Evolutionary conservation across 2,797 vertebrate species (phyloP).

Genomic region (Sylvia borin): DNA sequence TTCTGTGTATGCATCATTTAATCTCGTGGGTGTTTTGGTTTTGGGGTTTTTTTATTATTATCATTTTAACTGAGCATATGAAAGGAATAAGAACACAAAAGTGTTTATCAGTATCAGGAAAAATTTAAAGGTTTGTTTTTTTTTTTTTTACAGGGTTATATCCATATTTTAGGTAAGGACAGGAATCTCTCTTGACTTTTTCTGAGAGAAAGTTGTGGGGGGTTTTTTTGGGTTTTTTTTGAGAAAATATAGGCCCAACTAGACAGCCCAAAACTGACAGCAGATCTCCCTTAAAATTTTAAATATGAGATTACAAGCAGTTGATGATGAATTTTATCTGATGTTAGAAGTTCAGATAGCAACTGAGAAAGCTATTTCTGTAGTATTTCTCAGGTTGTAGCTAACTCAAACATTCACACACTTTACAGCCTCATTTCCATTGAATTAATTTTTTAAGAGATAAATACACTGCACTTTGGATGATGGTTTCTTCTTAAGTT

Average conservation of each 20-base stretch:
- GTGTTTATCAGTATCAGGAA: not conserved
- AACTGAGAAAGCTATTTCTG: not conserved
- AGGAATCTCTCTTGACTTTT: not conserved
- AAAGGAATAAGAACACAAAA: not conserved
- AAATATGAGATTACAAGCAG: not conserved
- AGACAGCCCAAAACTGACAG: not conserved
- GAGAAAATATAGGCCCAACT: not conserved
- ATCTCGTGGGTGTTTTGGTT: not conserved
- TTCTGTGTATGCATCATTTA: constrained; percentile 28
- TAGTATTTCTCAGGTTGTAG: not conserved
- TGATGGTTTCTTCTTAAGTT: not conserved
- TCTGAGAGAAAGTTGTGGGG: not conserved
- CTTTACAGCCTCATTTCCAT: not conserved
- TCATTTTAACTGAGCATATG: constrained; percentile 3
- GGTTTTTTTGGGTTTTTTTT: not conserved
- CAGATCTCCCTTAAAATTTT: not conserved
- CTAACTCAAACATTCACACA: not conserved
- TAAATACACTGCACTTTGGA: not conserved
- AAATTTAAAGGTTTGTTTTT: not conserved
- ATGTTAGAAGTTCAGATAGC: not conserved
- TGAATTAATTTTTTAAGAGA: not conserved
- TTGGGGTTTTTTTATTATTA: not conserved
- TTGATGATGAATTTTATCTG: not conserved
- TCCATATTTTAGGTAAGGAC: not conserved
- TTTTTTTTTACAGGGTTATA: not conserved